Conservation (phyloP, 35 echinoderm and acorn worm genomes). For the Anneissia japonica region DNA sequence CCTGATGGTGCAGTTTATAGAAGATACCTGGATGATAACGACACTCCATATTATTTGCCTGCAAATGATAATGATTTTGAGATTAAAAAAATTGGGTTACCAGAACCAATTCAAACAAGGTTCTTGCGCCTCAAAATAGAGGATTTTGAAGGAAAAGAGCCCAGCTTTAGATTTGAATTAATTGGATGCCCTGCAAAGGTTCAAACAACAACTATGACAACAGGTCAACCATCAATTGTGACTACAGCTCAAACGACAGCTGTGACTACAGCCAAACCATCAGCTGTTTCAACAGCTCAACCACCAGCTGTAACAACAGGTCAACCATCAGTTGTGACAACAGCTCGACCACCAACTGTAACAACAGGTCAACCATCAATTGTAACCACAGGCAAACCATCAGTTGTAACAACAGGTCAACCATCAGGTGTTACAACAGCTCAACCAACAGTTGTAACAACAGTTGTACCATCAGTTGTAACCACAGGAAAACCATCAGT, state of each 20-base stretch:
- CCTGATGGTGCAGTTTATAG: background rate
- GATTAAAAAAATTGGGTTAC: constrained; percentile 30
- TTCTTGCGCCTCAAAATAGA: constrained; percentile 37
- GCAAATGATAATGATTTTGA: background rate
- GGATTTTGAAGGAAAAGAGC: constrained; percentile 1
- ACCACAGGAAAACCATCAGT: background rate
- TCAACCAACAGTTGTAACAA: background rate
- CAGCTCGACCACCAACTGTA: background rate
- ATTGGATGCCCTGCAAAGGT: constrained; percentile 31
- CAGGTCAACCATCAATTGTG: background rate
- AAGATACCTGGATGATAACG: background rate
- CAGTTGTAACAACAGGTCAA: background rate
- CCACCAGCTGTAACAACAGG: background rate
- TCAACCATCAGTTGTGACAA: constrained; percentile 5
- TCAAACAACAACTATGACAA: background rate
- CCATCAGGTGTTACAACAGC: background rate
- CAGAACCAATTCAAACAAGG: constrained; percentile 3
- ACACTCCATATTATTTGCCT: too few relatives aligned
- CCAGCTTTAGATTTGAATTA: constrained; percentile 53
- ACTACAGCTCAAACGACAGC: background rate
- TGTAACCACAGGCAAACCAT: background rate
- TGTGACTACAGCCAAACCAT: background rate
- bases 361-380: background rate
- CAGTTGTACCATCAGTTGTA: background rate
- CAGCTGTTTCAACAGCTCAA: background rate